Conservation (phyloP, 2,797 vertebrate species). For the Dicrostonyx torquatus region DNA sequence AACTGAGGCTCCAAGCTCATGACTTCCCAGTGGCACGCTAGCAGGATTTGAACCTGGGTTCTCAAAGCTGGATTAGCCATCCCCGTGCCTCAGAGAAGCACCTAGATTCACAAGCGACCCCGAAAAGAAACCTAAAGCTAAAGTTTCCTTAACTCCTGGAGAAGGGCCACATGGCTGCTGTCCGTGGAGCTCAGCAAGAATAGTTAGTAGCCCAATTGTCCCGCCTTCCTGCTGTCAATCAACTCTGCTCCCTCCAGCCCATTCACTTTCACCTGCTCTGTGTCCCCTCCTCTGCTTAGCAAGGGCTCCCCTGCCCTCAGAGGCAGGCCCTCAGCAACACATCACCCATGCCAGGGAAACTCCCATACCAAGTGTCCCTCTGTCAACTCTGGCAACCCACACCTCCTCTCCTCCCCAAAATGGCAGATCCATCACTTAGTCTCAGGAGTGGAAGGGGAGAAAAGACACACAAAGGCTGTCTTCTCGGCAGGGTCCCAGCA, state of each 20-base stretch:
- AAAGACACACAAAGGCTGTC: not conserved
- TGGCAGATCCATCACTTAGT: not conserved
- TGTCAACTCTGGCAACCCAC: not conserved
- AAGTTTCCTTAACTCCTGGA: not conserved
- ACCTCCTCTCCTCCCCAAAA: not conserved
- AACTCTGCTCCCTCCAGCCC: accelerated
- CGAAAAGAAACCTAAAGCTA: not conserved
- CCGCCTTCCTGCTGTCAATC: not conserved
- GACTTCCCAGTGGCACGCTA: not conserved
- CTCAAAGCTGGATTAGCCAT: not conserved
- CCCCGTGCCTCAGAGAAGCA: not conserved
- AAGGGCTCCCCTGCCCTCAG: not conserved
- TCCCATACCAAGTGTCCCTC: accelerated
- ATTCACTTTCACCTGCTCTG: accelerated
- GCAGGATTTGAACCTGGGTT: not conserved
- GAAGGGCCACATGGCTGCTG: not conserved
- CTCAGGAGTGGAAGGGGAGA: not conserved
- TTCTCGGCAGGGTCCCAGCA: accelerated
- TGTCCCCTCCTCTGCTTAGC: not conserved
- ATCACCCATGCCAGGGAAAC: not conserved
- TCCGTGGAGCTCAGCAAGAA: not conserved
- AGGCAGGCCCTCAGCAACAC: not conserved
- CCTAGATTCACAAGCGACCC: not conserved
- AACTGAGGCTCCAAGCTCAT: not conserved
- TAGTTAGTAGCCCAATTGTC: no score